Base-by-base conservation (phyloP, 2,888 invertebrate genomes). In the Chironomus tentans region DNA sequence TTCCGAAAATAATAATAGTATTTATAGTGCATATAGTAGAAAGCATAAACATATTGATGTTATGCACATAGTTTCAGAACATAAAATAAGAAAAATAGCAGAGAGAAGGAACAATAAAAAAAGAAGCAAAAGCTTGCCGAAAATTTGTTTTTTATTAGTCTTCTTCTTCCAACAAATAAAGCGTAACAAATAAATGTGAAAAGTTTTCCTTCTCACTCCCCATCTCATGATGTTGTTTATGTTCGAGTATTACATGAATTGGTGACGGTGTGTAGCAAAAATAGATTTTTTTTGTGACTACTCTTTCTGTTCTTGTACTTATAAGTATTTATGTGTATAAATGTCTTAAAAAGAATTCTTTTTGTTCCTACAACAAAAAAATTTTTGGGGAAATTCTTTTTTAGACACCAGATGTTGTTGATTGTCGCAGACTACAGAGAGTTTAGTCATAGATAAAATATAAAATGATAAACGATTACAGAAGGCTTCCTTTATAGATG, bases 161-260 rank as follows among this genome's bases (percentile, higher is more conserved):
- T 56, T 56, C 10, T 71, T 46, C 50, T 56, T 71, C 47, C 50
- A 61, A 62, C 62, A 72, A 71, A 71, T 71, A 56, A 56, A 47
- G 28, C 71, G 62, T 56, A 72, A 72, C 72, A 72, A 72, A 72
- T 61, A 72, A 72, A 72, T 72, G 72, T 56, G 62, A 72, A 72
- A 72, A 72, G 38, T 72, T 71, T 72, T 72, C 18, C 18, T 38
- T 70, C 47, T 46, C 48, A 38, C 48, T 47, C 47, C 38, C 62
- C 18, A 38, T 72, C 7, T 61, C 61, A 24, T 38, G 62, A 56
- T 72, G 38, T 72, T 72, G 71, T 71, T 72, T 28, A 50, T 71
- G 56, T 62, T 72, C 72, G 46, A 72, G 38, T 38, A 72, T 72
- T 72, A 72, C 72, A 72, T 72, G 72, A 72, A 50, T 70, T 72